A percentile compares a stretch with the other conserved stretches of the same genome.
Conservation (phyloP, 2,888 invertebrate genomes). For the Caenorhabditis sp. region DNA sequence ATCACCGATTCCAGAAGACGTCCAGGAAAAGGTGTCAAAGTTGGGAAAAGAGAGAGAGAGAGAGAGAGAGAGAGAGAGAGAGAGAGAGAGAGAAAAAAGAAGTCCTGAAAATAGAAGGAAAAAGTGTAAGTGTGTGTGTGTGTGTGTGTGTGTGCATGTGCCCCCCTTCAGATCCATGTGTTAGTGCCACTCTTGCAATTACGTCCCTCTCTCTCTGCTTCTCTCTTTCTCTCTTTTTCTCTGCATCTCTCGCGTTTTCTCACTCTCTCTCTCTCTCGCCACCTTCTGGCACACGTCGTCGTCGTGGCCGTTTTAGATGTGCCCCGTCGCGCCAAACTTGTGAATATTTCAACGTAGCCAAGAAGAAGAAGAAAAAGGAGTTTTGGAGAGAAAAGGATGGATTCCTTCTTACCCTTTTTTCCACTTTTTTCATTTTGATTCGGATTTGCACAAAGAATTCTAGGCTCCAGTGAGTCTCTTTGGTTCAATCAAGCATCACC, state of each 20-base stretch:
- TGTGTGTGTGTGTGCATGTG: slow-evolving; percentile 20
- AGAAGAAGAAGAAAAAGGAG: slow-evolving; percentile 9
- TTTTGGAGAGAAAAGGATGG: too few species aligned
- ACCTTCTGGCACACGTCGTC: not conserved
- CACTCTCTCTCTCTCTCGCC: not conserved
- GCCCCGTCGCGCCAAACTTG: slow-evolving; percentile 45
- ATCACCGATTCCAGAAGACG: not conserved
- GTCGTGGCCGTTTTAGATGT: not conserved
- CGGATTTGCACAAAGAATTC: too few species aligned
- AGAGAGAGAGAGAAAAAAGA: too few species aligned
- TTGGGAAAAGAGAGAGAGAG: not conserved
- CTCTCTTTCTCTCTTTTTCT: slow-evolving; percentile 27
- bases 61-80: too few species aligned
- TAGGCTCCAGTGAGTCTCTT: too few species aligned
- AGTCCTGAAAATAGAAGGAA: not conserved
- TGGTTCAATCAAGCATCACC: too few species aligned
- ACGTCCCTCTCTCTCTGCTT: slow-evolving; percentile 20
- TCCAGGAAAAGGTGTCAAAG: slow-evolving; percentile 19
- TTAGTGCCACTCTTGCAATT: slow-evolving; percentile 58
- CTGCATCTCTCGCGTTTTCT: not conserved
- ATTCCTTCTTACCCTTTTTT: not conserved
- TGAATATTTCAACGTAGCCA: slow-evolving; percentile 53
- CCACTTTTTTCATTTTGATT: slow-evolving; percentile 1
- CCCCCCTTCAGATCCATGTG: slow-evolving; percentile 48
- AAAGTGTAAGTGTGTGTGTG: slow-evolving; percentile 24